Conservation (phyloP, 2,797 vertebrate species). For the Pangasius djambal region DNA sequence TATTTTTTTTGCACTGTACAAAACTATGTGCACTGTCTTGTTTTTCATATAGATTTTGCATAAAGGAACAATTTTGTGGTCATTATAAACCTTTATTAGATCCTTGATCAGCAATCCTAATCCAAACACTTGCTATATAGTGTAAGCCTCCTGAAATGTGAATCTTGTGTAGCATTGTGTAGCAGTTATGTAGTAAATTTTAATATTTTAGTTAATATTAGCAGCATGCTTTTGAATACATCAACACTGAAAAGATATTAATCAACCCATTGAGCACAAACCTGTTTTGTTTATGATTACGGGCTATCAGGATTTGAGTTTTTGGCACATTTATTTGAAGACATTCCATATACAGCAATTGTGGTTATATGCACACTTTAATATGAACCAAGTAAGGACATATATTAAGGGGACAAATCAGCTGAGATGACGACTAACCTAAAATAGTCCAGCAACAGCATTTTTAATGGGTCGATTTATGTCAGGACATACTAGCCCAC, state of each 20-base stretch:
- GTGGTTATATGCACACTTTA: not conserved
- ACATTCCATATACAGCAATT: not conserved
- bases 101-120: not conserved
- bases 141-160: not conserved
- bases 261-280: not conserved
- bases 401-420: not conserved
- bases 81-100: not conserved
- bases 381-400: not conserved
- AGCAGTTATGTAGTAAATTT: not conserved
- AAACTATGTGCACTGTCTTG: not conserved
- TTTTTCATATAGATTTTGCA: too few species aligned
- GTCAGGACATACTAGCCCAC: not conserved
- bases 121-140: not conserved
- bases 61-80: not conserved
- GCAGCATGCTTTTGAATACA: not conserved
- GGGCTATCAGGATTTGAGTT: not conserved
- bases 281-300: not conserved
- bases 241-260: not conserved
- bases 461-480: slow-evolving; percentile 14
- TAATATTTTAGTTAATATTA: not conserved
- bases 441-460: not conserved
- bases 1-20: not conserved
- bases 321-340: not conserved
- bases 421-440: too few species aligned
- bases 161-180: not conserved